Conservation (phyloP, 2,797 vertebrate species). For the Enoplosus armatus region DNA sequence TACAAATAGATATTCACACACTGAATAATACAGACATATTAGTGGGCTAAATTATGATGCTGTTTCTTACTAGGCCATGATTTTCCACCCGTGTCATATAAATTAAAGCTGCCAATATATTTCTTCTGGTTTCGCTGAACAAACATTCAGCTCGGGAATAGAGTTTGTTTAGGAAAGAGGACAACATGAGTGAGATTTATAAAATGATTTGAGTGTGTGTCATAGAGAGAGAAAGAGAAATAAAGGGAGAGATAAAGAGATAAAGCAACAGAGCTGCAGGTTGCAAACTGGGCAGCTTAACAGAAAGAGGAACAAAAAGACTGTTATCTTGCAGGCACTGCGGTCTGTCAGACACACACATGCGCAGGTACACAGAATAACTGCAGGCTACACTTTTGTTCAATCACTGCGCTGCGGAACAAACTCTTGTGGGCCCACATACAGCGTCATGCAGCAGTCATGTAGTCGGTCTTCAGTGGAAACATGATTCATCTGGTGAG, state of each 20-base stretch:
- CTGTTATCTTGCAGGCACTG: conserved; percentile 64
- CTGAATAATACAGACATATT: conserved; percentile 11
- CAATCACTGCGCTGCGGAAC: conserved; percentile 51
- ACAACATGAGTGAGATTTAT: conserved; percentile 19
- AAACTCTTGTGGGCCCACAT: conserved; percentile 53
- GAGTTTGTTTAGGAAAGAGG: conserved; percentile 37
- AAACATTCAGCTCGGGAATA: conserved; percentile 1
- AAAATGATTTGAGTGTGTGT: conserved; percentile 27
- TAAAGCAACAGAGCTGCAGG: conserved; percentile 68
- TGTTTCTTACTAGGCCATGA: conserved; percentile 3
- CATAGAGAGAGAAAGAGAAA: conserved; percentile 23
- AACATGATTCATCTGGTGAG: conserved; percentile 56
- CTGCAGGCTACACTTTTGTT: conserved; percentile 74
- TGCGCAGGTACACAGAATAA: conserved; percentile 53
- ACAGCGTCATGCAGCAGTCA: conserved; percentile 40
- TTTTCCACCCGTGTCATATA: neutral
- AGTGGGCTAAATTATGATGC: conserved; percentile 8
- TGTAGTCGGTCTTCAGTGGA: conserved; percentile 36
- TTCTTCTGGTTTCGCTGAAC: conserved; percentile 18
- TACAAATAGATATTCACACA: neutral
- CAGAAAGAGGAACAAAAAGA: conserved; percentile 65
- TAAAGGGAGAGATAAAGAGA: conserved; percentile 52
- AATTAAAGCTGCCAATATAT: neutral
- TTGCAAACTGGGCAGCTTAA: conserved; percentile 71
- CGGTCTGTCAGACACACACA: conserved; percentile 57